phyloP scores from a whole-genome alignment of 2,888 invertebrate species.

The Cantharis lateralis region DNA sequence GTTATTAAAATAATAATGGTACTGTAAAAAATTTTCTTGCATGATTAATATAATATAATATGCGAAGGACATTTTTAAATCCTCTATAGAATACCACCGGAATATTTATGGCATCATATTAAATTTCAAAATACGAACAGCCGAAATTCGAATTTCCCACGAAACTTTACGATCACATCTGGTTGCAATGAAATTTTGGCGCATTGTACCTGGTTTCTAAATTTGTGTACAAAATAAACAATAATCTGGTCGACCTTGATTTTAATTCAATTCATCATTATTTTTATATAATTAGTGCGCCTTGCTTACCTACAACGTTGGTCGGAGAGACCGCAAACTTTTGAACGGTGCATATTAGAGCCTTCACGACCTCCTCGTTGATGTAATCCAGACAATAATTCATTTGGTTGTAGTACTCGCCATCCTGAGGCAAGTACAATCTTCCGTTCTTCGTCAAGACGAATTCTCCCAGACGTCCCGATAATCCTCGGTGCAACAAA shows the following conservation, averaged over 20 bases:
- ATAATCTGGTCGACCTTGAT: not conserved
- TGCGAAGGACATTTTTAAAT: not conserved
- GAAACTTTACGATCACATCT: not conserved
- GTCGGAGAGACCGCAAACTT: not conserved
- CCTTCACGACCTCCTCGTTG: constrained; percentile 8
- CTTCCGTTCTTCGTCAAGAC: not conserved
- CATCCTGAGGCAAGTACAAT: not conserved
- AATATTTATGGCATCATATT: not conserved
- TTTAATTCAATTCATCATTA: not conserved
- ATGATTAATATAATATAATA: not conserved
- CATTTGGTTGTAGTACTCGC: not conserved
- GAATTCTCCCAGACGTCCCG: constrained; percentile 1
- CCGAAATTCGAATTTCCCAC: not conserved
- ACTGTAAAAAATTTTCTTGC: not conserved
- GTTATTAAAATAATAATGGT: not conserved
- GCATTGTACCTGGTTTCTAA: not conserved
- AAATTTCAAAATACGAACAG: not conserved
- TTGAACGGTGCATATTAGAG: constrained; percentile 1
- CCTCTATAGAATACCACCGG: not conserved
- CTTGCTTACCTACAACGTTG: not conserved
- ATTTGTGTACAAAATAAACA: not conserved
- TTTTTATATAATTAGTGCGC: not conserved
- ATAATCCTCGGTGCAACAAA: not conserved
- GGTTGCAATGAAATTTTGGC: not conserved
- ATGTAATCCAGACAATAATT: constrained; percentile 25